Evolutionary conservation across 2,888 invertebrate species (phyloP), one percentile per base, ranked within the genome.

Genomic region (Drosophila demipolita): DNA sequence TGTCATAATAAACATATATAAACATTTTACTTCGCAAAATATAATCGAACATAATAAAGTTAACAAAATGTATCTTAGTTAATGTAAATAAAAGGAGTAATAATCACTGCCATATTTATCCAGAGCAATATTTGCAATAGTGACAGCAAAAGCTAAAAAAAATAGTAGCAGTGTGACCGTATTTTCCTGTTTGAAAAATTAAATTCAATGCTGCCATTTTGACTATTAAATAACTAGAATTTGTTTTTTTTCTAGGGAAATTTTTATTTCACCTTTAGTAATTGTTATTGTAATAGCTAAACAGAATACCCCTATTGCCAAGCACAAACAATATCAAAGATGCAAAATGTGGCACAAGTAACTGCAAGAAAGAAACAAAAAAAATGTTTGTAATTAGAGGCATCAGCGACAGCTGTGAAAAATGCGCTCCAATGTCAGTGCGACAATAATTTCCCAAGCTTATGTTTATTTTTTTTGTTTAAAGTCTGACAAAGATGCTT

Each of bases 341-440:
- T 87, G 83, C 88, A 68, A 82, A 87, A 85, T 87, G 83, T 85
- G 88, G 75, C 83, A 87, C 90, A 89, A 82, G 71, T 85, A 89
- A 87, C 88, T 80, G 83, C 86, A 75, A 73, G 50, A 72, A 49
- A 73, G 49, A 60, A 65, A 74, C 52, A 73, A 71, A 71, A 73
- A 65, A 52, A 60, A 53, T 36, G 70, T 78, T 69, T 70, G 84
- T 87, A 87, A 89, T 87, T 89, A 89, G 77, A 89, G 71, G 83
- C 80, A 76, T 65, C 70, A 75, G 49, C 63, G 57, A 45, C 66
- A 53, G 82, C 64, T 52, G 72, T 77, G 66, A 60, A 78, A 71
- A 73, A 81, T 75, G 73, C 75, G 54, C 64, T 60, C 85, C 90
- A 85, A 85, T 85, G 85, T 89, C 85, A 85, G 80, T 70, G 83